These are phyloP conservation scores for Lindbergichthys nudifrons DNA, from an alignment of 2,797 vertebrate species.

Conservation along the genomic window DNA sequence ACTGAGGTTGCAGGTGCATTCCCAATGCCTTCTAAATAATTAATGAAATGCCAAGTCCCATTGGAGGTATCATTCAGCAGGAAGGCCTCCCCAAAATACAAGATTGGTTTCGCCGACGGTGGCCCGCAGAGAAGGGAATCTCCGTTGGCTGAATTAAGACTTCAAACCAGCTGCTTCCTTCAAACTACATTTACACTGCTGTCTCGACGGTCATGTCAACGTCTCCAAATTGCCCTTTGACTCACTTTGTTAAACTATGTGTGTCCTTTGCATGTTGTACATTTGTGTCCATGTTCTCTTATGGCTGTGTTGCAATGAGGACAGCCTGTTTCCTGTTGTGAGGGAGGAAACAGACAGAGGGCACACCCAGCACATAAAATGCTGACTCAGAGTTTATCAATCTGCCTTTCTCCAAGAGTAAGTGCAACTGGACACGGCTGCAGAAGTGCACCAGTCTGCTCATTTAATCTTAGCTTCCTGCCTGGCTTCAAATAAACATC, in stretches of 20 bases:
- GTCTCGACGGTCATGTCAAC: conserved; percentile 18
- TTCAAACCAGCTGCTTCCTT: conserved; percentile 38
- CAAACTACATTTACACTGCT: conserved; percentile 24
- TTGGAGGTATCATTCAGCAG: conserved; percentile 69
- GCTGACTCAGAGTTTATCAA: conserved; percentile 75
- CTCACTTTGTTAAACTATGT: conserved; percentile 6
- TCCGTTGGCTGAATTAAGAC: conserved; percentile 47
- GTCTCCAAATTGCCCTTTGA: conserved; percentile 20
- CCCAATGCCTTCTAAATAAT: conserved; percentile 76
- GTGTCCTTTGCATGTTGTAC: not conserved
- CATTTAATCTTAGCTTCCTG: conserved; percentile 61
- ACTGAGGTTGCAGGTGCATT: conserved; percentile 59
- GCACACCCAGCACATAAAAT: conserved; percentile 38
- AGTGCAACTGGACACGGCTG: conserved; percentile 75
- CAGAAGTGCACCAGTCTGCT: conserved; percentile 57
- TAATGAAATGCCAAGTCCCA: conserved; percentile 76
- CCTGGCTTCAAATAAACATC: conserved; percentile 50
- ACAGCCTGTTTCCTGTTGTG: conserved; percentile 73
- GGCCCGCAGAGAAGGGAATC: conserved; percentile 39
- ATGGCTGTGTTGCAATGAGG: conserved; percentile 54
- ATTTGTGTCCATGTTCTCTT: conserved; percentile 11
- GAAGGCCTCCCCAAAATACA: conserved; percentile 49
- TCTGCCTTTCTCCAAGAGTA: conserved; percentile 72
- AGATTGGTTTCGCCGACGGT: conserved; percentile 42
- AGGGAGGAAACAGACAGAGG: conserved; percentile 59